Evolutionary conservation across 2,797 vertebrate genomes (phyloP), one percentile per base, ranked within the genome.

Genomic region (Botia kubotai): DNA sequence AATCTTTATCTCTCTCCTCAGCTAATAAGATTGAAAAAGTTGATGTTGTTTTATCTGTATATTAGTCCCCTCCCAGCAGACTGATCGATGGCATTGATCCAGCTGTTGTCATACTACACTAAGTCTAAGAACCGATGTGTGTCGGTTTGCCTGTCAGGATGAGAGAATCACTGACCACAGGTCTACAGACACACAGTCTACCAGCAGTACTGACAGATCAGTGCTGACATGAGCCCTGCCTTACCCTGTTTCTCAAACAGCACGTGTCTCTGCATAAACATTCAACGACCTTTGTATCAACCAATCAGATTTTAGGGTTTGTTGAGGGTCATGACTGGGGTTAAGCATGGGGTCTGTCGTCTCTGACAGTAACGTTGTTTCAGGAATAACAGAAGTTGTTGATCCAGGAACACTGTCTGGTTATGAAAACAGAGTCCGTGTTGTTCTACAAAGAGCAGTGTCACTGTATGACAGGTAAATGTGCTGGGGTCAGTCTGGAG

Each of bases 71-170:
- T 78, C 39, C 39, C 53, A 48, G 75, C 36, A 78, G 76, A 71
- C 67, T 36, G 43, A 60, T 78, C 67, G 57, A 78, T 78, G 48
- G 16, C 55, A 78, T 70, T 33, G 76, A 78, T 78, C 36, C 58
- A n/a, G 16, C 21, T 46, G 65, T 70, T 70, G 36, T 53, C 36
- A 78, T 52, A 19, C 33, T 46, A 55, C 66, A 78, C 21, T 10
- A 21, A 78, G 66, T 23, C 8, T 65, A 19, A 26, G 58, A 66
- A 52, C 10, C 60, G 66, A 58, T 60, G 66, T 26, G 19, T 13
- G 19, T 48, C 46, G 3, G 33, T 48, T 48, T 48, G 13, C 46
- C 19, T 58, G 57, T 62, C 3, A 14, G 58, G 58, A 62, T 14
- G 14, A 63, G 60, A 29, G 26, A 26, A 63, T 14, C 60, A 63